Conservation (phyloP, 2,113 vertebrate species). For the Gymnorhina tibicen region DNA sequence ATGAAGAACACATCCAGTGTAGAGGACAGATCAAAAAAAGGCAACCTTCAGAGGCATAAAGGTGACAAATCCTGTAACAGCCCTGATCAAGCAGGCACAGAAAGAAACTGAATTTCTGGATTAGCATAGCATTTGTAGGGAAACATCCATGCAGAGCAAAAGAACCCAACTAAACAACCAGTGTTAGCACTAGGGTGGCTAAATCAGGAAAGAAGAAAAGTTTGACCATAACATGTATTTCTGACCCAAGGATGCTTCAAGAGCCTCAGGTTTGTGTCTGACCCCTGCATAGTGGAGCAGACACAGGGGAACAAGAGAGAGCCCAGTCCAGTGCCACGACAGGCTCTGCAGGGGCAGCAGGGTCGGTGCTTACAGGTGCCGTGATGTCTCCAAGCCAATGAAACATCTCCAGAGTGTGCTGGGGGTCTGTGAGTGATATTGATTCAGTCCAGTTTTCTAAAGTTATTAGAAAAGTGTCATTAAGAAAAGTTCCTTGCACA, state of each 20-base stretch:
- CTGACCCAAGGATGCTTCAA: neutral
- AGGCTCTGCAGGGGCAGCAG: neutral
- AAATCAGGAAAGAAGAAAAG: neutral
- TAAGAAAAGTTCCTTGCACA: neutral
- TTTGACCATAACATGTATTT: neutral
- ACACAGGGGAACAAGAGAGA: too few relatives aligned
- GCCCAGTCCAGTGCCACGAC: fast-evolving
- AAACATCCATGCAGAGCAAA: fast-evolving
- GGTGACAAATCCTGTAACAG: neutral
- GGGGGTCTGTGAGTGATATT: fast-evolving
- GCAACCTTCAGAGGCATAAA: neutral
- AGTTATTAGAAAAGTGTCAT: neutral
- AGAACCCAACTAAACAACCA: fast-evolving
- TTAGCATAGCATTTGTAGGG: neutral
- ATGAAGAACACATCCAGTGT: fast-evolving
- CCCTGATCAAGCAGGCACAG: neutral
- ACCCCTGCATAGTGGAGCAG: neutral
- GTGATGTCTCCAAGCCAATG: fast-evolving
- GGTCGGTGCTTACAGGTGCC: fast-evolving
- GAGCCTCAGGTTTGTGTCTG: neutral
- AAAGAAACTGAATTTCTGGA: neutral
- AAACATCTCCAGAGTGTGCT: neutral
- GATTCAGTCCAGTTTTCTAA: neutral
- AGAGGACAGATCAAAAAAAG: neutral
- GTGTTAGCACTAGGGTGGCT: neutral